Evolutionary conservation across 2,888 invertebrate genomes (phyloP), one percentile per base, ranked within the genome.

Genomic region (Beris morrisii): DNA sequence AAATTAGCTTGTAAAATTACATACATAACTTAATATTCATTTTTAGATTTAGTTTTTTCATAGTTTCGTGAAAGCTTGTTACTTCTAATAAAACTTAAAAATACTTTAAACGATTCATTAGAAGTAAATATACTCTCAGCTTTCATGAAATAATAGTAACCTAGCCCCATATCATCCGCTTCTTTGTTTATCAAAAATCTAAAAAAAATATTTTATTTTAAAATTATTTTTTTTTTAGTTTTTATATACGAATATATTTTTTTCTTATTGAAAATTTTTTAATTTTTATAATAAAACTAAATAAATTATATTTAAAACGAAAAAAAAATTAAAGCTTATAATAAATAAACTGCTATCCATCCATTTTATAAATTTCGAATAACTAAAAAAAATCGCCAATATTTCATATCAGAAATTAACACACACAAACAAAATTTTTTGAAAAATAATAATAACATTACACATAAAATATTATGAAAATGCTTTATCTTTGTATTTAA

Each of bases 401-500:
- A 43, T 63, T 63, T 63, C 63, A 59, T 50, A 59, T 59, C 50
- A 61, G 15, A 45, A 58, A 58, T 38, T 56, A 38, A 38, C 32
- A 55, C 30, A 54, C 12, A 44, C 52, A 52, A 15, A 7, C 52
- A 52, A 52, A 52, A 52, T 52, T 22, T 48, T 32, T n/a, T 50
- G 3, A 59, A 59, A 32, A 13, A 52, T 30, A 58, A 31, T 31
- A 44, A 22, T 30, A 59, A 46, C 12, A 31, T 15, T 15, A 32
- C 55, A 30, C 58, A 9, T 38, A 38, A 38, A 22, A 22, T 22
- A 22, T 22, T 22, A 22, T 30, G 11, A 59, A 61, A 61, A 15
- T 61, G 13, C 50, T 52, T 61, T 61, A 61, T 61, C 50, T 61
- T 61, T 61, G 50, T 50, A 61, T 46, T 61, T 59, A 59, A 50